Evolutionary conservation across 2,888 invertebrate species (phyloP), one percentile per base, ranked within the genome.

Genomic region (Drosophila ustulata): DNA sequence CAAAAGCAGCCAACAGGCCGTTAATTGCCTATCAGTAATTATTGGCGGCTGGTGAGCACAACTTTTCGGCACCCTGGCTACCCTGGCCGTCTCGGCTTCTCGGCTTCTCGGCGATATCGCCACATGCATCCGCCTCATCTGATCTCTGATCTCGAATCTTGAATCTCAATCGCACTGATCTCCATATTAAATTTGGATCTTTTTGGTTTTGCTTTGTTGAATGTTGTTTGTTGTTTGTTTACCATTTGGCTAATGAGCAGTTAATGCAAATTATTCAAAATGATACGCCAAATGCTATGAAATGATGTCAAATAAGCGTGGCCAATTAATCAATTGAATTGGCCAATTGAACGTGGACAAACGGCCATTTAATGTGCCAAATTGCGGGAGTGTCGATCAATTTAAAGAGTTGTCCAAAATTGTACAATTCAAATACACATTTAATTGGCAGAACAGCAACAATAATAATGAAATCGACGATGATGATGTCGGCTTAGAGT

Each of bases 291-390:
- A 73, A 43, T 30, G 28, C 47, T 43, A 52, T 69, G 47, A 69
- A 69, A 69, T 57, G 9, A 64, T 75, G 65, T 58, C 62, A 70
- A 75, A 75, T 74, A 61, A 43, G 45, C 62, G 39, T 28, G 13
- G 23, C 28, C 49, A 76, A 76, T 77, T 76, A 72, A 77, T 77
- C 58, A 77, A 62, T 65, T 67, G 58, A 76, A 62, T 65, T 67
- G 61, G 50, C 41, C 63, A 51, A 62, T 65, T 50, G 66, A 45
- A 46, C n/a, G 23, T 6, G 34, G 49, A 51, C 50, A 59, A 49
- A 56, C n/a, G 41, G 4, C 18, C 37, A 30, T 30, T 13, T 23
- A 47, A 47, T 18, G 32, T 53, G 58, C 8, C 45, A 43, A 63
- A 43, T 34, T 6, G 13, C 9, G 9, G 23, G 28, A 26, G 8